These are phyloP conservation scores for Calameuta idolon DNA, from an alignment of 2,888 invertebrate species.

Conservation along the genomic window DNA sequence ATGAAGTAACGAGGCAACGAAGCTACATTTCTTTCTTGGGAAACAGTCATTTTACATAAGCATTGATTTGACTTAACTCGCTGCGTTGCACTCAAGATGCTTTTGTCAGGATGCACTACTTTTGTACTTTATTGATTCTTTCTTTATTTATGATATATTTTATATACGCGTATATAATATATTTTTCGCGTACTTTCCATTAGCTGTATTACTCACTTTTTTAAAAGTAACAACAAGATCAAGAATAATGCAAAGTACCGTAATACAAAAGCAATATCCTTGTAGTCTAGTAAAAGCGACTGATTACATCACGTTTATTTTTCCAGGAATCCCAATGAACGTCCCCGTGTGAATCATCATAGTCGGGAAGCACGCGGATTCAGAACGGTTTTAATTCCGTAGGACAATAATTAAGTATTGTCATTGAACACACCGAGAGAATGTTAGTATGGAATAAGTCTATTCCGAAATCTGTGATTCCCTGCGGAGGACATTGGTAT, in stretches of 20 bases:
- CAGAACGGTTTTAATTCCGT: not conserved
- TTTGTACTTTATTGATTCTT: too few species aligned
- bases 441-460: not conserved
- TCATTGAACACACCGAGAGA: not conserved
- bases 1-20: not conserved
- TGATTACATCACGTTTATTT: not conserved
- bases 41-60: not conserved
- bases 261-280: not conserved
- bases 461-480: not conserved
- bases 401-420: not conserved
- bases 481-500: not conserved
- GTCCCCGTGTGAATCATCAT: not conserved
- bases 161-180: too few species aligned
- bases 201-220: not conserved
- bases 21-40: not conserved
- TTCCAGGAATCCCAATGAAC: not conserved
- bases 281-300: not conserved
- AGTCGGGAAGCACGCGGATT: not conserved
- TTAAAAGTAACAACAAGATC: not conserved
- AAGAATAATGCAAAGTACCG: not conserved
- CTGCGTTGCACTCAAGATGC: too few species aligned
- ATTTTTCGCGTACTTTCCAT: not conserved
- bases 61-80: not conserved
- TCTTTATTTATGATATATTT: too few species aligned
- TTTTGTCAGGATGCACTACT: too few species aligned